Evolutionary conservation across 2,113 vertebrate genomes (phyloP).

Genomic region (Ophiodon elongatus): DNA sequence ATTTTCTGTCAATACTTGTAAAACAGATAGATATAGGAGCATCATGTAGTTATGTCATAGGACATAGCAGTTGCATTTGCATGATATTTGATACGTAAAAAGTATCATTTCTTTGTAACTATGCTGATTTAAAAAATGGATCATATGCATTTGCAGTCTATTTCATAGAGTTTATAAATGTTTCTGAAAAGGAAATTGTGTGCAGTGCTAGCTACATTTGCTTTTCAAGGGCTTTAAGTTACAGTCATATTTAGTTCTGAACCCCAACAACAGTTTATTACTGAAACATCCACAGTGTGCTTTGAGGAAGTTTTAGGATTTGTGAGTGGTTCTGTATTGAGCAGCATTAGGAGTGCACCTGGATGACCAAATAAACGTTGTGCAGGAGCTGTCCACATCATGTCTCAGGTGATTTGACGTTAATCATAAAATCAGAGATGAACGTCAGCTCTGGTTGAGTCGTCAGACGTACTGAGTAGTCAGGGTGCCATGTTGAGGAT

Average conservation of each 20-base stretch:
- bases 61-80: neutral
- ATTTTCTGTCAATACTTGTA: neutral
- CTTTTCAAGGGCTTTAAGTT: neutral
- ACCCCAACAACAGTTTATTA: neutral
- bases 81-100: neutral
- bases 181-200: neutral
- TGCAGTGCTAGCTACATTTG: neutral
- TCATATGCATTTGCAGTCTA: neutral
- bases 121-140: neutral
- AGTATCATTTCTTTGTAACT: neutral
- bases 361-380: neutral
- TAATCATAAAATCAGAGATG: neutral
- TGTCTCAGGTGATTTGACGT: constrained; percentile 7
- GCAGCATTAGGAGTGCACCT: neutral
- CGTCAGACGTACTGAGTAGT: neutral
- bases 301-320: neutral
- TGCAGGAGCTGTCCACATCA: neutral
- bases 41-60: no score
- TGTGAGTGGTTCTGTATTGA: neutral
- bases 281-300: neutral
- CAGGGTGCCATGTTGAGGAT: neutral
- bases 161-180: neutral
- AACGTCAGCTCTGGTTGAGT: neutral
- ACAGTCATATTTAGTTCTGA: neutral
- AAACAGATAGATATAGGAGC: neutral